These are phyloP conservation scores for Conchocele bisecta DNA, from an alignment of 2,888 invertebrate genomes.

Conservation along the genomic window DNA sequence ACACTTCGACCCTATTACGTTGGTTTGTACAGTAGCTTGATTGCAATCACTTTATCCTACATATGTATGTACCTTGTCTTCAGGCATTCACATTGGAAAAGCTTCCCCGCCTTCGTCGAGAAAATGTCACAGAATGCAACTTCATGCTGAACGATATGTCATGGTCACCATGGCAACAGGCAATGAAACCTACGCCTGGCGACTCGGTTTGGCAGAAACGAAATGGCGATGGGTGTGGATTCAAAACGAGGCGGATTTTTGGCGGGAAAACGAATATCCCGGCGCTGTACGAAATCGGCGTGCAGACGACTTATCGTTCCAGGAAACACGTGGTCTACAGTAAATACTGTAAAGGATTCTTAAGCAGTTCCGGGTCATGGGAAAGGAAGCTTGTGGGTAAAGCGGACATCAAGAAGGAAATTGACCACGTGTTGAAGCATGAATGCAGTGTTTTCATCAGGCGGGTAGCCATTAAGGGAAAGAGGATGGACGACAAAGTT, in stretches of 20 bases:
- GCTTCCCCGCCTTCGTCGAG: slow-evolving; percentile 48
- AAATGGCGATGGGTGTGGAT: slow-evolving; percentile 49
- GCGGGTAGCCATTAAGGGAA: slow-evolving; percentile 35
- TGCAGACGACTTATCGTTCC: slow-evolving; percentile 43
- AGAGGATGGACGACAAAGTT: slow-evolving; percentile 25
- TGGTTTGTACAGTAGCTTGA: too few relatives aligned
- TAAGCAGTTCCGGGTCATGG: slow-evolving; percentile 43
- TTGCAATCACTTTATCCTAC: too few relatives aligned
- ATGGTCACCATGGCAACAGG: slow-evolving; percentile 64
- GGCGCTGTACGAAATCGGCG: slow-evolving; percentile 63
- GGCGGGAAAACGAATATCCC: slow-evolving; percentile 51
- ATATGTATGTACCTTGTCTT: slow-evolving; percentile 2
- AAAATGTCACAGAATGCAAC: slow-evolving; percentile 57
- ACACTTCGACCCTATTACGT: too few relatives aligned
- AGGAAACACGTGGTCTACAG: slow-evolving; percentile 59
- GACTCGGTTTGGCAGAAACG: slow-evolving; percentile 34
- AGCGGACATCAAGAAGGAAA: slow-evolving; percentile 45
- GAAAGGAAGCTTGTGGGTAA: slow-evolving; percentile 54
- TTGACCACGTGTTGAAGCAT: slow-evolving; percentile 53
- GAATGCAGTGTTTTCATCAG: slow-evolving; percentile 55
- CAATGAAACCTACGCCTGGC: slow-evolving; percentile 29
- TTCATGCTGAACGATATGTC: slow-evolving; percentile 55
- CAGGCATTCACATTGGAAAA: slow-evolving; percentile 25
- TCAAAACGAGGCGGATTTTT: slow-evolving; percentile 48
- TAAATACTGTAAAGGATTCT: slow-evolving; percentile 49